Percentiles rank a stretch among this genome's conserved stretches.
phyloP scores from a whole-genome alignment of 2,797 vertebrate genomes.

The Astyanax mexicanus region DNA sequence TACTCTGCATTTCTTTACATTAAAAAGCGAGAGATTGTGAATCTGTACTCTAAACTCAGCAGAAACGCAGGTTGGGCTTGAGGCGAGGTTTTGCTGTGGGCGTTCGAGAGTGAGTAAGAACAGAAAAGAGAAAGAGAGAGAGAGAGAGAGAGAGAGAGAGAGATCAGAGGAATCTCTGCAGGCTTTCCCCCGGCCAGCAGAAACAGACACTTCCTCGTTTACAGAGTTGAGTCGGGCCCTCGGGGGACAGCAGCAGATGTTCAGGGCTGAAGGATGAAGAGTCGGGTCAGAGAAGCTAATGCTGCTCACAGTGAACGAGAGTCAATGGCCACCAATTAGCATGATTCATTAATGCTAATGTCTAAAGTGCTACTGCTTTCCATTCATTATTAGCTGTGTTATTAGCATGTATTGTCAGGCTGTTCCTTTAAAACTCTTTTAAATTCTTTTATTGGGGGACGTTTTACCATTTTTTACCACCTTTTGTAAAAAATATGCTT shows the following conservation, averaged over 20 bases:
- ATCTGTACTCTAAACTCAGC: background rate
- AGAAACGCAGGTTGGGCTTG: background rate
- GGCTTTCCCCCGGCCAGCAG: background rate
- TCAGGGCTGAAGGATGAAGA: background rate
- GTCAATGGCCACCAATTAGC: background rate
- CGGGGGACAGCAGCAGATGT: background rate
- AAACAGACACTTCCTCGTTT: background rate
- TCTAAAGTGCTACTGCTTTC: background rate
- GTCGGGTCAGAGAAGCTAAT: background rate
- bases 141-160: background rate
- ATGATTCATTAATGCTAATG: background rate
- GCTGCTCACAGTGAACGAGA: background rate
- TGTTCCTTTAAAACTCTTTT: too few relatives aligned
- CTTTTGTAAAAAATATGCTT: too few relatives aligned
- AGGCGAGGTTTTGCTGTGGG: background rate
- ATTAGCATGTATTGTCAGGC: too few relatives aligned
- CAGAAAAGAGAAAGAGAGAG: background rate
- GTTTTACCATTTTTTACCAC: too few relatives aligned
- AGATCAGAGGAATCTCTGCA: slow-evolving; percentile 10
- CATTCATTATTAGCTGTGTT: background rate
- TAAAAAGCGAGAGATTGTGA: background rate
- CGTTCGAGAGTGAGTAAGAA: background rate
- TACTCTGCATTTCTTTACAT: background rate
- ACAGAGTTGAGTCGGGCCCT: background rate
- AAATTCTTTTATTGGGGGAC: too few relatives aligned